Base-by-base conservation (phyloP, 2,113 vertebrate species). In the Pipa parva region DNA sequence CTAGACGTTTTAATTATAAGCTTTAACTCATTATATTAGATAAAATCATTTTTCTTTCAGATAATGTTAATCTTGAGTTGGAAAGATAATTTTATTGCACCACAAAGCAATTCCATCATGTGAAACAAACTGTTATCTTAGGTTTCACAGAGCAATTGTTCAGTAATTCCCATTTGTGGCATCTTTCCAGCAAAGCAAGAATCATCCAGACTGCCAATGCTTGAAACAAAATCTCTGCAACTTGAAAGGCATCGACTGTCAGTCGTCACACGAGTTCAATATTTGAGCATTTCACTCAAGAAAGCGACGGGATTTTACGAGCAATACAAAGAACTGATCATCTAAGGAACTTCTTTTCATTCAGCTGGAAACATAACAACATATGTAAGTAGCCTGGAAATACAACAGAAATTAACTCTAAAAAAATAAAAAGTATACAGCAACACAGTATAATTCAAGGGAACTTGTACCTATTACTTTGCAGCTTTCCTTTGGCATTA, bases 81-180 rank as follows among this genome's bases (percentile, higher is more conserved):
- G 86, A 87, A 85, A 85, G 84, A 91, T 86, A 83, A 88, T 88
- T 87, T 87, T 83, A 87, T 89, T 84, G 82, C 88, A 78, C 86
- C 89, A 91, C 83, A 89, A 87, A 88, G 89, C 89, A 91, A 90
- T 90, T 92, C 90, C 85, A 88, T 85, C 74, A 81, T 73, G 79
- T 89, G 91, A 87, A 89, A 95, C 90, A 93, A 86, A 81, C 83
- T 91, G 92, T 94, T 96, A 95, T 95, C 92, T 86, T 87, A 88
- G 82, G 82, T 84, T 89, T 90, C 87, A 88, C 89, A 88, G 88
- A 89, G 89, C 86, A 83, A 94, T 95, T 95, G 92, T 95, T 94
- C 87, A 85, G 84, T 91, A 88, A 93, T 94, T 94, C 89, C 91
- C 93, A 91, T 92, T 89, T 84, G 85, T 93, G 86, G 88, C 90